Percentiles rank a stretch among this genome's conserved stretches.
These are phyloP conservation scores for Heliothis virescens DNA, from an alignment of 1,140 invertebrate genomes.

Conservation along the genomic window DNA sequence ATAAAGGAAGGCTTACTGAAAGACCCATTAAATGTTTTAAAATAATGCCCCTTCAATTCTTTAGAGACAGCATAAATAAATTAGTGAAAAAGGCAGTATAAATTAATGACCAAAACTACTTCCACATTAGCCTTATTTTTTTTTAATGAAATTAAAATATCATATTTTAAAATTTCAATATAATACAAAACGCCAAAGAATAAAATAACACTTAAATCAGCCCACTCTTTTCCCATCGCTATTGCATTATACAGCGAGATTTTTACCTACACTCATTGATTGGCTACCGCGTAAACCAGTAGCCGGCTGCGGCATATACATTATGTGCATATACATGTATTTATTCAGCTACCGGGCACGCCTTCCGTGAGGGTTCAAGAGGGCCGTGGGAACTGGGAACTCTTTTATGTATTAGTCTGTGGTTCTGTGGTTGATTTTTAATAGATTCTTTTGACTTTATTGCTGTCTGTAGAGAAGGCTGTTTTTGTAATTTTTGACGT, in stretches of 20 bases:
- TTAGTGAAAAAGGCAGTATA: no score
- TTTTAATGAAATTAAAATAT: no score
- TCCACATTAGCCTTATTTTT: no score
- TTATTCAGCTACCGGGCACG: constrained; percentile 63
- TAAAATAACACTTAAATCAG: neutral
- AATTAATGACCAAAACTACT: no score
- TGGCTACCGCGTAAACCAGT: constrained; percentile 84
- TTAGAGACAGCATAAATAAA: no score
- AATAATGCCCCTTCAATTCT: no score
- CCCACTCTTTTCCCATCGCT: neutral
- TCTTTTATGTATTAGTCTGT: constrained; percentile 30
- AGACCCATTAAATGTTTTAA: no score
- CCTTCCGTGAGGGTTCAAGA: constrained; percentile 55
- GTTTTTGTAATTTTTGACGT: no score
- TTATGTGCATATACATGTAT: constrained; percentile 53
- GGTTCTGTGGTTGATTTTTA: constrained; percentile 1
- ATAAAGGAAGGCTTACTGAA: no score
- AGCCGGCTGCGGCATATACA: constrained; percentile 64
- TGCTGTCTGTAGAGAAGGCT: no score
- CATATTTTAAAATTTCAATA: no score
- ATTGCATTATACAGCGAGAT: neutral
- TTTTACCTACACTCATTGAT: constrained; percentile 72
- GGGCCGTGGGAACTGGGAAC: constrained; percentile 30
- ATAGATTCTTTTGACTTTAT: neutral
- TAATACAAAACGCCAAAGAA: neutral